Evolutionary conservation across 2,113 vertebrate genomes (phyloP).

Genomic region (Neotragus pygmaeus): DNA sequence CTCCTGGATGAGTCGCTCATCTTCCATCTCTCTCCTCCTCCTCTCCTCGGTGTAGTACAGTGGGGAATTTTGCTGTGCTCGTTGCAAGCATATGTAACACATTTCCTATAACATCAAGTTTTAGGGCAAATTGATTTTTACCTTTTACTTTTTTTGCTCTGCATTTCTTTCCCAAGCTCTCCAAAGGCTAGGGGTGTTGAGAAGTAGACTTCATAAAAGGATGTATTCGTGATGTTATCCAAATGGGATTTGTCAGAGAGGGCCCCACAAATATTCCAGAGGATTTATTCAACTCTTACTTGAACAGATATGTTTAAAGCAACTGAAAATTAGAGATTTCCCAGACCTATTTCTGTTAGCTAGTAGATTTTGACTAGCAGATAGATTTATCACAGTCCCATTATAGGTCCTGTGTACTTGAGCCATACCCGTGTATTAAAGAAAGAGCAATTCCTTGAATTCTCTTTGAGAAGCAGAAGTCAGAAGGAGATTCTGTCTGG

Average conservation of each 20-base stretch:
- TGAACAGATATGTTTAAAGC: not conserved
- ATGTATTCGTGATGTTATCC: not conserved
- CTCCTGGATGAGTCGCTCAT: constrained; percentile 78
- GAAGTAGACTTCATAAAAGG: not conserved
- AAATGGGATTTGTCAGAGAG: not conserved
- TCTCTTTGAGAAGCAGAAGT: not conserved
- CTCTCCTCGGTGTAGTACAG: constrained; percentile 74
- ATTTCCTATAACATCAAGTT: constrained; percentile 79
- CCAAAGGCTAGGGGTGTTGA: not conserved
- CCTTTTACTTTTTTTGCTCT: not conserved
- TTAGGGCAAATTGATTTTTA: not conserved
- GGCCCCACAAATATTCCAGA: not conserved
- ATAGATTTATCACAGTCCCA: not conserved
- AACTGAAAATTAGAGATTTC: not conserved
- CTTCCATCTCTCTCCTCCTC: constrained; percentile 74
- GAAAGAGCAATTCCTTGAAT: not conserved
- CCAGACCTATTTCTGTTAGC: not conserved
- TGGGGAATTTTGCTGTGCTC: constrained; percentile 79
- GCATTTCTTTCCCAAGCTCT: not conserved
- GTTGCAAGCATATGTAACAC: constrained; percentile 88
- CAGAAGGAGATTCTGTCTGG: not conserved
- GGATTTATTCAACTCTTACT: not conserved
- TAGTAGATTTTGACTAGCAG: not conserved
- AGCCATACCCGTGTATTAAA: not conserved
- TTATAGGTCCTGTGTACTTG: not conserved